Percentiles rank a stretch among this genome's conserved stretches.
Evolutionary conservation across 2,888 invertebrate genomes (phyloP).

Genomic region (Drosophila mettleri): DNA sequence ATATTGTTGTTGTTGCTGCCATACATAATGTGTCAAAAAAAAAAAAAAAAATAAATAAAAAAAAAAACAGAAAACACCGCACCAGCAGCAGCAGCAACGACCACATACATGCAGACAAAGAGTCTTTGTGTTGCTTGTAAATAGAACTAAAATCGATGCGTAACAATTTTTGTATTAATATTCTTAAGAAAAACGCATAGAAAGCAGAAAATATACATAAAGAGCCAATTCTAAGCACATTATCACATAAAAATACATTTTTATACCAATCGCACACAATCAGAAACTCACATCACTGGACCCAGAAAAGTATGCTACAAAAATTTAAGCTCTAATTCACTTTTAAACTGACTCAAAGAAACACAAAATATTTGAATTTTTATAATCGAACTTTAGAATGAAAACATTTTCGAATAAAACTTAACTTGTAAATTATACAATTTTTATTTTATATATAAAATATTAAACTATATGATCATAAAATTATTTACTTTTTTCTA

Average conservation of each 20-base stretch:
- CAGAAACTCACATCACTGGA: not conserved
- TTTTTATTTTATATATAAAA: not conserved
- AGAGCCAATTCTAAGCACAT: too few relatives aligned
- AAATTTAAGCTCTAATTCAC: conserved; percentile 23
- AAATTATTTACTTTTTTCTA: conserved; percentile 26
- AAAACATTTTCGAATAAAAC: not conserved
- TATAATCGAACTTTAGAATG: not conserved
- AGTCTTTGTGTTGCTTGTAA: conserved; percentile 47
- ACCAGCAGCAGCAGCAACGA: conserved; percentile 22
- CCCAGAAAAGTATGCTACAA: conserved; percentile 27
- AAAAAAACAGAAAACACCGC: not conserved
- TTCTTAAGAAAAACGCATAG: not conserved
- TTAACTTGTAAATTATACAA: not conserved
- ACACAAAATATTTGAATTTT: not conserved
- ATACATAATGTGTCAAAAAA: conserved; percentile 66
- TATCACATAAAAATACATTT: too few relatives aligned
- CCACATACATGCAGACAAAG: conserved; percentile 52
- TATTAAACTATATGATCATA: too few relatives aligned
- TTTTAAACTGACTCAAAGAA: conserved; percentile 10
- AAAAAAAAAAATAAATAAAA: not conserved
- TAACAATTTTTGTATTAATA: not conserved
- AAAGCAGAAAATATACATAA: not conserved
- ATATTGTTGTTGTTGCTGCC: conserved; percentile 31
- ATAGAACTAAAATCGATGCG: conserved; percentile 69
- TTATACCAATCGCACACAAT: conserved; percentile 1